Evolutionary conservation across 2,888 invertebrate genomes (phyloP).

Genomic region (Ectemnius cavifrons): DNA sequence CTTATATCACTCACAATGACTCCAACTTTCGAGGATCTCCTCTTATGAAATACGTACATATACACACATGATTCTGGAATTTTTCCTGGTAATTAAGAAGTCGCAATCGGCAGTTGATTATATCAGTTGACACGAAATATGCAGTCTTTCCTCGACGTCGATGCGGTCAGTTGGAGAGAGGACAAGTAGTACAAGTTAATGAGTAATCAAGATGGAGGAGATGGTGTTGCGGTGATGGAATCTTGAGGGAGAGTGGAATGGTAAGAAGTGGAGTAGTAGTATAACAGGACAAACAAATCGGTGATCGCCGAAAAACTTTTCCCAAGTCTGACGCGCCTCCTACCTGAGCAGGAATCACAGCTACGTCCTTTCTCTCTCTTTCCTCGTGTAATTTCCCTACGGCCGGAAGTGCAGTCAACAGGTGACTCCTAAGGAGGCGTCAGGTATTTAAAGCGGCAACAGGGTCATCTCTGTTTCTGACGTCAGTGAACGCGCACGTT

Average conservation of each 20-base stretch:
- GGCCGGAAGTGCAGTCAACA: slow-evolving; percentile 61
- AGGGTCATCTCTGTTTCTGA: slow-evolving; percentile 43
- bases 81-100: slow-evolving; percentile 49
- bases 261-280: not conserved
- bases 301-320: slow-evolving; percentile 55
- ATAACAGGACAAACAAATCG: slow-evolving; percentile 45
- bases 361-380: slow-evolving; percentile 36
- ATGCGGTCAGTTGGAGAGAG: slow-evolving; percentile 5
- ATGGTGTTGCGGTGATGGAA: no score
- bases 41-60: slow-evolving; percentile 24
- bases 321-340: slow-evolving; percentile 26
- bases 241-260: not conserved
- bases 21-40: slow-evolving; percentile 9
- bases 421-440: slow-evolving; percentile 57
- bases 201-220: not conserved
- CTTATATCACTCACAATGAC: slow-evolving; percentile 8
- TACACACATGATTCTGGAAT: slow-evolving; percentile 34
- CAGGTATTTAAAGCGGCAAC: slow-evolving; percentile 46
- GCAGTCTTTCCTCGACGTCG: slow-evolving; percentile 23
- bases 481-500: slow-evolving; percentile 20
- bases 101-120: slow-evolving; percentile 50
- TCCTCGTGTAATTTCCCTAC: slow-evolving; percentile 56
- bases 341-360: slow-evolving; percentile 20
- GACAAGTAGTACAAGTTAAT: not conserved
- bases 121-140: slow-evolving; percentile 42